Percentiles rank a stretch among this genome's conserved stretches.
Evolutionary conservation across 2,888 invertebrate species (phyloP).

Genomic region (Altica lythri): DNA sequence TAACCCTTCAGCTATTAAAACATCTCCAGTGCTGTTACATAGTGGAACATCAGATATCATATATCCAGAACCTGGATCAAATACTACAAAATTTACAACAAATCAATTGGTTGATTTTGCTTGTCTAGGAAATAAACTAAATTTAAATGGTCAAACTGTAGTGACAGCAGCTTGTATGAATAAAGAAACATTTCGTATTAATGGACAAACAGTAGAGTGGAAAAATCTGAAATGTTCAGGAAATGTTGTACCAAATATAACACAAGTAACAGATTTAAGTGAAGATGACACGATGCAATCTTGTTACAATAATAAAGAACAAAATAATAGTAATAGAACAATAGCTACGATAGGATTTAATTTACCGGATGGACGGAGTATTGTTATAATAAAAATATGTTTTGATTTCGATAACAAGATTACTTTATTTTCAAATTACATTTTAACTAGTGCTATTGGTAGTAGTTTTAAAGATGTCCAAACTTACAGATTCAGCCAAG

Average conservation of each 20-base stretch:
- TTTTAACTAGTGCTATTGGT: conserved; percentile 57
- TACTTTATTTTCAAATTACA: conserved; percentile 61
- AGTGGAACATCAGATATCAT: background rate
- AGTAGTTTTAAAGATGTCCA: conserved; percentile 59
- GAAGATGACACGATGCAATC: background rate
- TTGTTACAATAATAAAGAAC: background rate
- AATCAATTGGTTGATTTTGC: background rate
- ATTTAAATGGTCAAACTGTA: background rate
- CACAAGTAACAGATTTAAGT: no score
- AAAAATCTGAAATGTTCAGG: background rate
- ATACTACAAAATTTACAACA: background rate
- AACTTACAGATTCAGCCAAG: conserved; percentile 59
- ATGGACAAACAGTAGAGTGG: background rate
- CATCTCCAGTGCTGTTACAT: background rate
- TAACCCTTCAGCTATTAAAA: no score
- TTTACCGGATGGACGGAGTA: background rate
- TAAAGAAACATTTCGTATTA: background rate
- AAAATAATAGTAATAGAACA: background rate
- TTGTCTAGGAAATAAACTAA: conserved; percentile 1
- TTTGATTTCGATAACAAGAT: conserved; percentile 60
- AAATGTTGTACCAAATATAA: background rate
- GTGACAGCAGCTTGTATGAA: conserved; percentile 3
- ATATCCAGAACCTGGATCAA: conserved; percentile 5
- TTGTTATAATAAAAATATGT: conserved; percentile 58
- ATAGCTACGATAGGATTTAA: conserved; percentile 3